phyloP scores from a whole-genome alignment of 2,888 invertebrate genomes.

The Tachina fera region DNA sequence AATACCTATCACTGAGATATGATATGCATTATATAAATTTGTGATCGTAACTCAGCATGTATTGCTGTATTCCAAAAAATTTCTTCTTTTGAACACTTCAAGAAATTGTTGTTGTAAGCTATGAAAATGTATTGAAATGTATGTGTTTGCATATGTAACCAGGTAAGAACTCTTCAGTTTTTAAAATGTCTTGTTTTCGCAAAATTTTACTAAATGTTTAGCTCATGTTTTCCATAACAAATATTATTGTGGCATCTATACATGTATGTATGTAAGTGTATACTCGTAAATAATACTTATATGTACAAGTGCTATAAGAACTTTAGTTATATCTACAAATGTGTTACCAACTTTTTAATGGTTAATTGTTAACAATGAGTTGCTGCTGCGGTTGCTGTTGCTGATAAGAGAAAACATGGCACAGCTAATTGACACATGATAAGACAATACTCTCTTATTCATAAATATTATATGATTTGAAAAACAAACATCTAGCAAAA shows the following conservation, averaged over 20 bases:
- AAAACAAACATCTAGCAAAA: neutral
- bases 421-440: constrained; percentile 68
- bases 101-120: too few species aligned
- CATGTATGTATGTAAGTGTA: neutral
- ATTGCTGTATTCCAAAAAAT: too few species aligned
- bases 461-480: neutral
- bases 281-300: too few species aligned
- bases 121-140: too few species aligned
- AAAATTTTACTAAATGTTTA: constrained; percentile 61
- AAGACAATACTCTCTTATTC: constrained; percentile 1
- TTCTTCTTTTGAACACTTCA: too few species aligned
- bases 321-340: neutral
- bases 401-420: constrained; percentile 64
- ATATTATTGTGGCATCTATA: too few species aligned
- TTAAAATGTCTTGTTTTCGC: constrained; percentile 18
- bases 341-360: constrained; percentile 18
- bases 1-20: too few species aligned
- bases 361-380: constrained; percentile 53
- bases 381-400: constrained; percentile 68
- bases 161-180: neutral
- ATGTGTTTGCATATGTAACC: neutral
- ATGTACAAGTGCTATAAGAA: neutral
- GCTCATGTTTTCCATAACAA: constrained; percentile 24
- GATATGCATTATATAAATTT: too few species aligned
- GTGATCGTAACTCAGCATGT: too few species aligned